Evolutionary conservation across 2,113 vertebrate species (phyloP), one percentile per base, ranked within the genome.

Genomic region (Leptobrachium ailaonicum): DNA sequence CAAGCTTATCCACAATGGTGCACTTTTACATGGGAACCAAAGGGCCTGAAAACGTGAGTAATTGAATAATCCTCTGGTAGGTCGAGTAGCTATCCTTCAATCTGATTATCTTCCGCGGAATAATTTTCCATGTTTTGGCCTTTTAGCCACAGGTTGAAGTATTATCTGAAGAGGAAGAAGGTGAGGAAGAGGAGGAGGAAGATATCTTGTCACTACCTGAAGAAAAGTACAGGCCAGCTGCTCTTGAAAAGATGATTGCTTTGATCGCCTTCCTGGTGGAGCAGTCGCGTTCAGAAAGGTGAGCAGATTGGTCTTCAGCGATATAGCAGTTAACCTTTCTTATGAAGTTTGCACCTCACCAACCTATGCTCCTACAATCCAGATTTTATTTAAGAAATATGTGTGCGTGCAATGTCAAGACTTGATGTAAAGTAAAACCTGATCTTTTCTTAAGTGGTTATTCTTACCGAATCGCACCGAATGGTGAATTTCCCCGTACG

Each of bases 21-120:
- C 97, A 99, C 86, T 99, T 99, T 94, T 99, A 99, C 91, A 99
- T 99, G 97, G 98, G 98, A 86, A 98, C 98, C 75, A 99, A 99
- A 92, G 98, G 97, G 20, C 96, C 97, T 41, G 98, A 99, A 88
- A 99, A 98, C 47, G 98, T 99, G 84, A 95, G 98, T 94, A 73
- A 41, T 66, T 2, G 11, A 40, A 11, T 6, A 41, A n/a, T 12
- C 11, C 5, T 41, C 7, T 66, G 41, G 64, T 41, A 66, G 41
- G 11, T 66, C 32, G 64, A n/a, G 12, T 54, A 54, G 6, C 12
- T 54, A 6, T 54, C 50, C 1, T 54, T 54, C 12, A 11, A 54
- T 8, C 6, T 54, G 12, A 32, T 32, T 32, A 32, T 60, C 13
- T 60, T 14, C 10, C 56, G 13, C 4, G 56, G 11, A 60, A 60